Base-by-base conservation (phyloP, 2,113 vertebrate species). In the Pteronura brasiliensis region DNA sequence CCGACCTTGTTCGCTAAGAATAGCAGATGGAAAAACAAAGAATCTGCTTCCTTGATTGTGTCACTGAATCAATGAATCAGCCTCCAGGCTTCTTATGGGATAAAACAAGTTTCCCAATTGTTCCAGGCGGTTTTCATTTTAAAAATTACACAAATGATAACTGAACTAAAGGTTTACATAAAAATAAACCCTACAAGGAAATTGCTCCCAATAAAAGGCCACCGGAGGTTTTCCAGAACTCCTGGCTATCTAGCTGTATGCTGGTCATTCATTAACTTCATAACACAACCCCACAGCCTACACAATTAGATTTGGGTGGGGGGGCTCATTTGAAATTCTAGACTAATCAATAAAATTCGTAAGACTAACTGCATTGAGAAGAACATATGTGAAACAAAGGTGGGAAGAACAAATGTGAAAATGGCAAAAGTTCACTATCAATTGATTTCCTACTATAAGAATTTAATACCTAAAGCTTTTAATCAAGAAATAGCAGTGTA, bases 391-490 rank as follows among this genome's bases (percentile, higher is more conserved):
- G 18, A 57, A 92, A 86, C 29, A 65, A 65, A 15, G 21, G 11
- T 55, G 4, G 69, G 17, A 83, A 21, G 71, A 87, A 71, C 20
- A 84, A 90, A 96, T 25, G n/a, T 77, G 18, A 57, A 92, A 82
- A 77, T 20, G 4, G 3, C 12, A 0, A 52, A 55, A 88, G 18
- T 77, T 92, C 55, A 96, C 65, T 86, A 57, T 13, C 36, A 39
- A 71, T 9, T 69, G 42, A 57, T 21, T 90, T 96, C 85, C 47
- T 90, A 44, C 49, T 55, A 2, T 47, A 96, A 55, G 39, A 61
- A 94, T 90, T 95, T 90, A 84, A 61, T 42, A 63, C 67, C 20
- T 1, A 93, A 92, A 87, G 27, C 25, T 86, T 95, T 87, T 72
- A 81, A 93, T 34, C 15, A 93, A 63, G 55, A 89, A 87, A 84